These are phyloP conservation scores for Echinops telfairi DNA, from an alignment of 2,113 vertebrate species.

Conservation along the genomic window DNA sequence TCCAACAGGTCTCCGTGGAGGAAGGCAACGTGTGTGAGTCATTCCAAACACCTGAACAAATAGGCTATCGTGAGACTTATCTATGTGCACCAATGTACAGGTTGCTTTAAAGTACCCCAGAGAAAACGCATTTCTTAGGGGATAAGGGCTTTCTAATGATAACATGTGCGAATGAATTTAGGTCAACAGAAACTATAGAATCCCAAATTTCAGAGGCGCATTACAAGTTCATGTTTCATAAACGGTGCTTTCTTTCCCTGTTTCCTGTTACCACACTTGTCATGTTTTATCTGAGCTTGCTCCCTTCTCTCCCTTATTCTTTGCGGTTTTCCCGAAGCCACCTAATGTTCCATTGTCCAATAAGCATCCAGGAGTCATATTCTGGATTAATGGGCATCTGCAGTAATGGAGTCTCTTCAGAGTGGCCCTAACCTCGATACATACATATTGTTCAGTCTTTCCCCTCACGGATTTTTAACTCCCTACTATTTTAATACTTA, in stretches of 20 bases:
- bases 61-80: neutral
- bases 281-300: neutral
- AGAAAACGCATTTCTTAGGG: neutral
- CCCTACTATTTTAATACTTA: neutral
- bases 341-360: neutral
- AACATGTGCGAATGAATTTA: neutral
- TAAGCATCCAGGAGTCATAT: rapidly evolving
- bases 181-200: neutral
- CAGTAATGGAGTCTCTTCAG: neutral
- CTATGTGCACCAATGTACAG: neutral
- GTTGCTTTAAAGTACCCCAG: neutral
- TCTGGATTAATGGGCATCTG: neutral
- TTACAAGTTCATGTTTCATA: neutral
- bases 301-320: neutral
- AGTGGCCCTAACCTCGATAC: too few species aligned
- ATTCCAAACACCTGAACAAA: conserved; percentile 60
- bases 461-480: neutral
- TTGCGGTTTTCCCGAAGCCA: neutral
- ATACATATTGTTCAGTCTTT: neutral
- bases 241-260: neutral
- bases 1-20: neutral
- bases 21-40: neutral
- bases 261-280: too few species aligned
- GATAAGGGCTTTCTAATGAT: neutral
- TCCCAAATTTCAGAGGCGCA: neutral